Evolutionary conservation across 2,113 vertebrate species (phyloP), one percentile per base, ranked within the genome.

Genomic region (Forbesichthys papilliferus): DNA sequence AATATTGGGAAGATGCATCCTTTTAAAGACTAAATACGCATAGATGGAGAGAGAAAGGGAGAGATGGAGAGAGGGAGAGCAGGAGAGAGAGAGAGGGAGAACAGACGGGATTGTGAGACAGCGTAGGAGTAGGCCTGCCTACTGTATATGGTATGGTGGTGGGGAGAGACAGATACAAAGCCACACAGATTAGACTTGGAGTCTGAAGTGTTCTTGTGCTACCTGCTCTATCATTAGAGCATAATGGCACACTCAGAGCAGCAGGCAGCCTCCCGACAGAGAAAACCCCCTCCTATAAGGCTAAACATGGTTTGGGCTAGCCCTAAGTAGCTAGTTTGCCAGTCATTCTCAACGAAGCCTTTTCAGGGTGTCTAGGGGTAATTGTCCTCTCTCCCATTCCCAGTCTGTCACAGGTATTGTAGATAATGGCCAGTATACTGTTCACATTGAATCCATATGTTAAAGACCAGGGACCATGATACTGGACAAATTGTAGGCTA

Each of bases 211-310:
- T 56, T 33, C 51, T 68, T 55, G 14, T 73, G 60, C 34, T 68
- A 68, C 77, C 78, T 74, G 76, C 11, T 56, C 63, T 75, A 18
- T 82, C 71, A 84, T 78, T 75, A 66, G 64, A 20, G 49, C 34
- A 9, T 70, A 68, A 77, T 78, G 56, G 18, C 60, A 66, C 67
- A 69, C 46, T 57, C 61, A 8, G 71, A 52, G 46, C 68, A 61
- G 61, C 27, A 46, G 77, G 47, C 9, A 3, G 1, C 12, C 59
- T 42, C 36, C 34, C 16, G 10, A 51, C 48, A 47, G 55, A 9
- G 64, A 75, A 55, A 1, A 0, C 33, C 48, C 53, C 54, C 47
- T 69, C 47, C 20, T 8, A 75, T 67, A 73, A 77, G 64, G 20
- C 3, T 20, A 8, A 6, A 27, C 63, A 66, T 75, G 74, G 73